Conservation (phyloP, 2,888 invertebrate species). For the Rhyacophila evoluta region DNA sequence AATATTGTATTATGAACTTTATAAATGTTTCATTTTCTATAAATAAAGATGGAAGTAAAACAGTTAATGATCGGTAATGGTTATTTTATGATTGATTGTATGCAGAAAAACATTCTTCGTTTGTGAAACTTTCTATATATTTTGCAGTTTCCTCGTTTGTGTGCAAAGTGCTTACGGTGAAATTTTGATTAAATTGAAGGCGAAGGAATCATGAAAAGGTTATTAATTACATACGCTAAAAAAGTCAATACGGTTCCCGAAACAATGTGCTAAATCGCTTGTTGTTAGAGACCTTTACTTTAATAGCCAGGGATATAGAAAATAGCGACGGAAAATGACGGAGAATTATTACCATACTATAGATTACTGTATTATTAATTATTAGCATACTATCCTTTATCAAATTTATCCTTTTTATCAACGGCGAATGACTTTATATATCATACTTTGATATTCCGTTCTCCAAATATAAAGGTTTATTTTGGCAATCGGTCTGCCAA, state of each 20-base stretch:
- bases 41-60: neutral
- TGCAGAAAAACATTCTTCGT: neutral
- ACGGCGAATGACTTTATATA: too few relatives aligned
- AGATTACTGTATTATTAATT: too few relatives aligned
- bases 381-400: too few relatives aligned
- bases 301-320: neutral
- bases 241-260: neutral
- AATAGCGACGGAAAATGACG: too few relatives aligned
- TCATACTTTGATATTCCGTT: too few relatives aligned
- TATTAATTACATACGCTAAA: constrained; percentile 10
- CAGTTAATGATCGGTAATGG: too few relatives aligned
- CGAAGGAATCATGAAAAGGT: neutral
- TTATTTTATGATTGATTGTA: neutral
- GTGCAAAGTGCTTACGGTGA: neutral
- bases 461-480: too few relatives aligned
- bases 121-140: neutral
- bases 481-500: too few relatives aligned
- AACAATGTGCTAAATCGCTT: neutral
- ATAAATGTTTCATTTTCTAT: neutral
- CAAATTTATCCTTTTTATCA: too few relatives aligned
- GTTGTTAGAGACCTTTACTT: neutral
- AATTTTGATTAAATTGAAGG: constrained; percentile 7
- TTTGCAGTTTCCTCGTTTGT: neutral
- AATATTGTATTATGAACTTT: too few relatives aligned
- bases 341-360: too few relatives aligned